Base-by-base conservation (phyloP, 2,888 invertebrate species). In the Melanargia galathea region DNA sequence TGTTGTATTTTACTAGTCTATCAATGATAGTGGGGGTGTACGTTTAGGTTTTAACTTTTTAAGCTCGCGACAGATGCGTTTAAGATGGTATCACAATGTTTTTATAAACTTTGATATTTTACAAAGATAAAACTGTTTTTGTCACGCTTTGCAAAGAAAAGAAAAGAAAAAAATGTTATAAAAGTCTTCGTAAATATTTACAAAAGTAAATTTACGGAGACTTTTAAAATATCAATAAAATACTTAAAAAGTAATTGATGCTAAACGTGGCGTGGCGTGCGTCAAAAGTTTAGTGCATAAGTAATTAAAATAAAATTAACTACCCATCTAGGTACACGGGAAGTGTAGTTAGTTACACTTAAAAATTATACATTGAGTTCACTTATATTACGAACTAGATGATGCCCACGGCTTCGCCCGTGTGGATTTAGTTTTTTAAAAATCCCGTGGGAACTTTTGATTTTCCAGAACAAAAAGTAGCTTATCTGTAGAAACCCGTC, bases 81-180 rank as follows among this genome's bases (percentile, higher is more conserved):
- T 57, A 62, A 62, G 58, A 66, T 64, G 60, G 30, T 64, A 66
- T 66, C 64, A 49, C 26, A 46, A n/a, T 40, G 40, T 22, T 65
- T 63, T 57, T 46, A 65, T 60, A 60, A 45, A 38, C 30, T 58
- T 46, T 30, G 56, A 57, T 65, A 48, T 60, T 63, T 62, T 63
- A 63, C 45, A 40, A 59, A 40, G 54, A 57, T 60, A 63, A 65
- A 52, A 45, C 26, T 54, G 55, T 63, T 60, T 59, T 56, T 49
- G 52, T 58, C 35, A 22, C 46, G 11, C 7, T 20, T 46, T 13
- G 16, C n/a, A n/a, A 30, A 40, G 40, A 22, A 54, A 35, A 18
- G 10, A 13, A 18, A 43, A 18, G 16, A 20, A 20, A 20, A 20
- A 20, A 26, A 26, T 30, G 6, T n/a, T 7, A 55, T 55, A 52